Conservation (phyloP, 2,797 vertebrate species). For the Lateolabrax maculatus region DNA sequence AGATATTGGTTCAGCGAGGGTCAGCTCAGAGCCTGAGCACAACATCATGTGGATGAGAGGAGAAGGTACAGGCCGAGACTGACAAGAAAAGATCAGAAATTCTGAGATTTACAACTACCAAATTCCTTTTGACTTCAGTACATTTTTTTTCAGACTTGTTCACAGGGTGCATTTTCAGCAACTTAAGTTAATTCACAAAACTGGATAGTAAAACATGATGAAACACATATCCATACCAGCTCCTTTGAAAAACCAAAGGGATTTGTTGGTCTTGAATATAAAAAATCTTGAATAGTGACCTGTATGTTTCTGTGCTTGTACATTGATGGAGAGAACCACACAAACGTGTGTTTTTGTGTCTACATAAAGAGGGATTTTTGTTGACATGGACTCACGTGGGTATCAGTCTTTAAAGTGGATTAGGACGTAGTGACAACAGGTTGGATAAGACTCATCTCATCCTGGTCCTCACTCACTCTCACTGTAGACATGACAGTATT, state of each 20-base stretch:
- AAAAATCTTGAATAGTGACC: background rate
- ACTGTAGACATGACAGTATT: background rate
- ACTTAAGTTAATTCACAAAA: background rate
- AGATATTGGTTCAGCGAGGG: constrained; percentile 53
- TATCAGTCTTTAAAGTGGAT: constrained; percentile 59
- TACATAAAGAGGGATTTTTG: constrained; percentile 26
- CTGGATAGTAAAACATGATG: background rate
- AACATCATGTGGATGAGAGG: constrained; percentile 11
- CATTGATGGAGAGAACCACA: too few relatives aligned
- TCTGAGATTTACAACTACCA: background rate
- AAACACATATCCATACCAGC: background rate
- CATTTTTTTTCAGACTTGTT: too few relatives aligned
- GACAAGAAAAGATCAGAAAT: constrained; percentile 2
- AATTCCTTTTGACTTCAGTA: background rate
- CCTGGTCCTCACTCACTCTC: constrained; percentile 30
- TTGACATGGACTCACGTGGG: constrained; percentile 13
- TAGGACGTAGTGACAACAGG: constrained; percentile 36
- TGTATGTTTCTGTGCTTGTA: background rate
- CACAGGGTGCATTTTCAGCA: background rate
- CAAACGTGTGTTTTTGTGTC: constrained; percentile 13
- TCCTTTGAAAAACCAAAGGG: background rate
- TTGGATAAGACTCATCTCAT: constrained; percentile 23
- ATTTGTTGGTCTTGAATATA: background rate
- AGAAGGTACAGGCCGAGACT: background rate
- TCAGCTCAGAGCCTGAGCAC: constrained; percentile 35